phyloP scores from a whole-genome alignment of 2,113 vertebrate species.

The Sylvicapra grimmia region DNA sequence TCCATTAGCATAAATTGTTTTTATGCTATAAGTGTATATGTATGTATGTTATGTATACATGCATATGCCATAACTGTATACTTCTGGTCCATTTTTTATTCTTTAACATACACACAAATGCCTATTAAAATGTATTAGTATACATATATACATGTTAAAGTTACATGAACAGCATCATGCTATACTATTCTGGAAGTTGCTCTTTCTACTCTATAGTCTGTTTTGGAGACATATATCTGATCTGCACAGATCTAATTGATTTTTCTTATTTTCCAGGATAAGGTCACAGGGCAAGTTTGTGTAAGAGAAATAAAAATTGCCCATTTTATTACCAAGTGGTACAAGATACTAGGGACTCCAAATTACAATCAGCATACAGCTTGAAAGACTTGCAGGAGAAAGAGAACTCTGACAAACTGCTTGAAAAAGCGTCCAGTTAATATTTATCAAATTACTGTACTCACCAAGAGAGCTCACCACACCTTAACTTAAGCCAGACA shows the following conservation, averaged over 20 bases:
- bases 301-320: not conserved
- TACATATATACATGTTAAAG: not conserved
- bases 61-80: not conserved
- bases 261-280: not conserved
- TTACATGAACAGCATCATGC: not conserved
- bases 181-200: not conserved
- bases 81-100: not conserved
- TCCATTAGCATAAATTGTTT: not conserved
- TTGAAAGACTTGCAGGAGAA: no score
- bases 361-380: not conserved
- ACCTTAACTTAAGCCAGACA: not conserved
- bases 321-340: not conserved
- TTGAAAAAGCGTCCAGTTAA: not conserved
- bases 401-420: no score
- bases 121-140: not conserved
- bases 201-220: not conserved
- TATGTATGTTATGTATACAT: accelerated
- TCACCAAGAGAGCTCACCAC: not conserved
- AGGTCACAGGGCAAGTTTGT: not conserved
- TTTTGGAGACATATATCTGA: not conserved
- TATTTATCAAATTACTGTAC: not conserved
- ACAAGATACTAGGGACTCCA: not conserved
- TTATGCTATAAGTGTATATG: not conserved
- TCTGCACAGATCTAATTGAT: not conserved
- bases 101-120: not conserved